These are phyloP conservation scores for Entomyzon cyanotis DNA, from an alignment of 2,113 vertebrate species.

Conservation along the genomic window DNA sequence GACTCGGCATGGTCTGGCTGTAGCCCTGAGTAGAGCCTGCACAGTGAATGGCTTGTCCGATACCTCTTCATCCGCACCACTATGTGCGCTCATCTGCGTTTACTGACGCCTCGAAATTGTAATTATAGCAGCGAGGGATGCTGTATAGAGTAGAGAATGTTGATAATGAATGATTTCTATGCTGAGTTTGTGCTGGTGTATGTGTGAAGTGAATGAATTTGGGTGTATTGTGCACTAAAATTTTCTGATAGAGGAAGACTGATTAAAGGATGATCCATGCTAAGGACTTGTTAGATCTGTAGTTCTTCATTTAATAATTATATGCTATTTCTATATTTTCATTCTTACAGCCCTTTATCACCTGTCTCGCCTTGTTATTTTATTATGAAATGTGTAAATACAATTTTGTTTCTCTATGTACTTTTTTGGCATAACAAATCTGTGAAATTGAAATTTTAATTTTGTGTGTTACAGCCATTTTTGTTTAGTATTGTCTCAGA, in stretches of 20 bases:
- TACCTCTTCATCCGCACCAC: conserved; percentile 78
- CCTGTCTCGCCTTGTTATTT: conserved; percentile 84
- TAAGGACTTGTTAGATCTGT: conserved; percentile 89
- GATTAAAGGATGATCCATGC: conserved; percentile 80
- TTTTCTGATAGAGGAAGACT: conserved; percentile 85
- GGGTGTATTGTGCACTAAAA: conserved; percentile 83
- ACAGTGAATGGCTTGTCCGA: conserved; percentile 79
- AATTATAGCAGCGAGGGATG: conserved; percentile 73
- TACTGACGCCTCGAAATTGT: conserved; percentile 69
- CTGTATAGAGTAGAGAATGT: conserved; percentile 88
- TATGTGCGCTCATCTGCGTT: conserved; percentile 65
- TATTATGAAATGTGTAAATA: conserved; percentile 98
- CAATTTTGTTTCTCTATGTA: conserved; percentile 83
- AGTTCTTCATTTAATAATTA: conserved; percentile 87
- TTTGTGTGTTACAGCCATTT: conserved; percentile 89
- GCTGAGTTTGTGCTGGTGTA: conserved; percentile 79
- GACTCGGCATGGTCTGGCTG: conserved; percentile 77
- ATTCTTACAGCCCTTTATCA: conserved; percentile 77
- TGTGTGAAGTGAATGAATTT: conserved; percentile 92
- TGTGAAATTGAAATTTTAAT: conserved; percentile 95
- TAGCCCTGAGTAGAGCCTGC: conserved; percentile 72
- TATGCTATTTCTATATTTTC: conserved; percentile 83
- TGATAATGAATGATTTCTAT: conserved; percentile 75
- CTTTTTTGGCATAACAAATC: conserved; percentile 89
- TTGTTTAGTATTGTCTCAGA: conserved; percentile 95